phyloP scores from a whole-genome alignment of 2,113 vertebrate genomes.

The Hypanus sabinus region DNA sequence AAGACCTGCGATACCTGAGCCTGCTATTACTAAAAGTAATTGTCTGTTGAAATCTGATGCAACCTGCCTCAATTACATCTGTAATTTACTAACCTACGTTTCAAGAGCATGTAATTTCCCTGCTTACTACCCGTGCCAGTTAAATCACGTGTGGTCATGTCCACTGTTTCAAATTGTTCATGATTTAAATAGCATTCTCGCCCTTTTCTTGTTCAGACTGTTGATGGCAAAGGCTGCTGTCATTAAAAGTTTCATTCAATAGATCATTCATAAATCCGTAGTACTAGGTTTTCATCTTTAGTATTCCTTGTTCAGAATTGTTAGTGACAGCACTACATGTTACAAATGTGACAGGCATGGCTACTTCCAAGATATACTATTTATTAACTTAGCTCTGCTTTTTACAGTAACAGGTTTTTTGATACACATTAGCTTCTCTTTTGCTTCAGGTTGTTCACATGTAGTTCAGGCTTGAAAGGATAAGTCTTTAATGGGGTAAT shows the following conservation, averaged over 20 bases:
- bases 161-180: neutral
- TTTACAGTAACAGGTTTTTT: neutral
- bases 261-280: neutral
- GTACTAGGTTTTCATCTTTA: neutral
- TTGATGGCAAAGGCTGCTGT: no score
- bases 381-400: neutral
- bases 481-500: neutral
- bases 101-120: neutral
- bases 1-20: neutral
- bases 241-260: neutral
- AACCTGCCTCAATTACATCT: neutral
- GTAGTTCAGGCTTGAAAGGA: neutral
- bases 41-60: neutral
- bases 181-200: neutral
- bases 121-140: neutral
- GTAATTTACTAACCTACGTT: neutral
- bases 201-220: neutral
- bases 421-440: neutral
- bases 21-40: neutral
- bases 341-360: neutral
- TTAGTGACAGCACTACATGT: neutral
- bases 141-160: neutral
- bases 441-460: neutral
- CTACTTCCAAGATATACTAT: neutral
- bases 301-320: neutral